phyloP scores from a whole-genome alignment of 92 coral and sea anemone genomes.

The Micromussa lordhowensis region DNA sequence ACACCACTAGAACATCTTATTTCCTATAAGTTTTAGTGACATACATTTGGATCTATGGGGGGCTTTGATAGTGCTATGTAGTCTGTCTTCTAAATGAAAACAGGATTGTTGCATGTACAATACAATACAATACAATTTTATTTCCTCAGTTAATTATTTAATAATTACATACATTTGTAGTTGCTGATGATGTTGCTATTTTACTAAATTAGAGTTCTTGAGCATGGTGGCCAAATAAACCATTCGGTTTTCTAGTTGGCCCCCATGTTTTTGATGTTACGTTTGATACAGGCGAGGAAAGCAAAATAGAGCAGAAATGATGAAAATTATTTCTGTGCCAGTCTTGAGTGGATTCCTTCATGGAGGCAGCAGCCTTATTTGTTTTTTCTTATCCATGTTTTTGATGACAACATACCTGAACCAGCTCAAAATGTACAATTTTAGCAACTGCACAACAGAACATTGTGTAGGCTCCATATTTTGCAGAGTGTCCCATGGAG shows the following conservation, averaged over 20 bases:
- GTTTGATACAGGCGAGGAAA: too few relatives aligned
- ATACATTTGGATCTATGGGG: background rate
- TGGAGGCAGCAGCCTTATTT: constrained; percentile 15
- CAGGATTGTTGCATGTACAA: background rate
- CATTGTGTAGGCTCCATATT: constrained; percentile 39
- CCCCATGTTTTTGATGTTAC: too few relatives aligned
- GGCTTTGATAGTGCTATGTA: constrained; percentile 7
- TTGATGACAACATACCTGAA: constrained; percentile 9
- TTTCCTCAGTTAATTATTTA: too few relatives aligned
- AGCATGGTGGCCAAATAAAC: too few relatives aligned
- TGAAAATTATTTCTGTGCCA: background rate
- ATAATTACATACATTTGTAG: too few relatives aligned
- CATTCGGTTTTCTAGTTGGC: too few relatives aligned
- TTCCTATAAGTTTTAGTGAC: constrained; percentile 4
- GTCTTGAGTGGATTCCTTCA: background rate
- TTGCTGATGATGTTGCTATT: too few relatives aligned
- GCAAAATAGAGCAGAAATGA: too few relatives aligned
- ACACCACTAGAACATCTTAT: background rate
- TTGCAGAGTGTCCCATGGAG: constrained; percentile 42
- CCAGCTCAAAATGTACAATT: constrained; percentile 39
- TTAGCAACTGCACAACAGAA: constrained; percentile 37
- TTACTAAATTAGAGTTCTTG: too few relatives aligned
- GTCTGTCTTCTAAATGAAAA: background rate
- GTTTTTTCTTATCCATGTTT: background rate
- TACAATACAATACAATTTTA: too few relatives aligned